phyloP scores from a whole-genome alignment of 2,113 vertebrate genomes.

The Oriolus oriolus region DNA sequence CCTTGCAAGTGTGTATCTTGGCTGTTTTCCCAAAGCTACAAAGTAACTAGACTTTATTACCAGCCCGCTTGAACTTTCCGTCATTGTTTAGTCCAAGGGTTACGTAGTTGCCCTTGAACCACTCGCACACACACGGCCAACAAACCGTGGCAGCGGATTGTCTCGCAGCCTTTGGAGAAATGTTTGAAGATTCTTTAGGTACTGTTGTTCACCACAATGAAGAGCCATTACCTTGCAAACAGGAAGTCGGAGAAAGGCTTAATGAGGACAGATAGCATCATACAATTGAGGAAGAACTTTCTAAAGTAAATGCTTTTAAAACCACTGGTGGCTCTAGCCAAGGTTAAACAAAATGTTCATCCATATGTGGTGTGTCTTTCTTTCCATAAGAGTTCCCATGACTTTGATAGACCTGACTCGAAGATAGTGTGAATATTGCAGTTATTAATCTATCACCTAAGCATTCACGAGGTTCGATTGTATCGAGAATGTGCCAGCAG shows the following conservation, averaged over 20 bases:
- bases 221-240: background rate
- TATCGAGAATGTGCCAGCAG: background rate
- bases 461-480: background rate
- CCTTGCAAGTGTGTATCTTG: background rate
- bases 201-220: background rate
- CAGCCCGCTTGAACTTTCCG: background rate
- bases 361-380: background rate
- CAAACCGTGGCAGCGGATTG: background rate
- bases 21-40: background rate
- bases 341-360: background rate
- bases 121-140: background rate
- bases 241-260: constrained; percentile 7
- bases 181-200: background rate
- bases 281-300: background rate
- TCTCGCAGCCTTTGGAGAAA: background rate
- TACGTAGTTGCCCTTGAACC: background rate
- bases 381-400: background rate
- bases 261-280: background rate
- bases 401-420: background rate
- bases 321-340: background rate
- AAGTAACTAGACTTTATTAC: background rate
- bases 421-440: background rate
- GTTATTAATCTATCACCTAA: background rate
- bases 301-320: background rate
- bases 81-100: background rate